These are phyloP conservation scores for Molossus molossus DNA, from an alignment of 2,797 vertebrate species.

Conservation along the genomic window DNA sequence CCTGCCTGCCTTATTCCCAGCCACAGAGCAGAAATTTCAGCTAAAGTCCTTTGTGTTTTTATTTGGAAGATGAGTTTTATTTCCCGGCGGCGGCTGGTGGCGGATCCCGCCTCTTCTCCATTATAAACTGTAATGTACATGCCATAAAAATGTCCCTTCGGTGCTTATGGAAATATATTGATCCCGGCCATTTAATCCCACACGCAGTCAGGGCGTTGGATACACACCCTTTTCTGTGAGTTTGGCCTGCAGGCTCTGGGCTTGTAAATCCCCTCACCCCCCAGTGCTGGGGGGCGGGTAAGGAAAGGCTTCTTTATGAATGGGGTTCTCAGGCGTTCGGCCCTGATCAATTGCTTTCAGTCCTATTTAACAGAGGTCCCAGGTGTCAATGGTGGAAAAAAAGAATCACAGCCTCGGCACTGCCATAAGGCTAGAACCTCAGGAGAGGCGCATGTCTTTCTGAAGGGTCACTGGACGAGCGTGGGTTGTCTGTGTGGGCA, in stretches of 20 bases:
- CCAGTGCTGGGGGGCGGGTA: slow-evolving; percentile 62
- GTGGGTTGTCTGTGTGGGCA: slow-evolving; percentile 72
- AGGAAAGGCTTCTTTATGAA: slow-evolving; percentile 88
- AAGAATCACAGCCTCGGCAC: slow-evolving; percentile 83
- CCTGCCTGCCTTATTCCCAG: background rate
- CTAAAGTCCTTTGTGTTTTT: slow-evolving; percentile 21
- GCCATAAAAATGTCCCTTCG: slow-evolving; percentile 85
- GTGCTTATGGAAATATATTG: slow-evolving; percentile 85
- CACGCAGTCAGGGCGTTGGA: slow-evolving; percentile 74
- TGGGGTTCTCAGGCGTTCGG: slow-evolving; percentile 83
- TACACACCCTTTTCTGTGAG: slow-evolving; percentile 72
- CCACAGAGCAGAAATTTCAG: slow-evolving; percentile 47
- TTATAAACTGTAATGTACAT: slow-evolving; percentile 85
- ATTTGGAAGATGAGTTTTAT: slow-evolving; percentile 77
- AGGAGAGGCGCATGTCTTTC: slow-evolving; percentile 73
- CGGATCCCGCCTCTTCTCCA: slow-evolving; percentile 82
- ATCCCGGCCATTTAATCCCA: slow-evolving; percentile 84
- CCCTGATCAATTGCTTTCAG: slow-evolving; percentile 86
- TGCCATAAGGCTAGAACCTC: slow-evolving; percentile 77
- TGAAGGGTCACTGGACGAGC: slow-evolving; percentile 75
- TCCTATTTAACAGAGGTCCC: slow-evolving; percentile 83
- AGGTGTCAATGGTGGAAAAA: slow-evolving; percentile 82
- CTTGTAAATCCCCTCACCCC: slow-evolving; percentile 86
- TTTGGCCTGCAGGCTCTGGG: slow-evolving; percentile 65
- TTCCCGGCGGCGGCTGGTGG: slow-evolving; percentile 69